These are phyloP conservation scores for Zophobas atratus DNA, from an alignment of 1,140 invertebrate species.

Conservation along the genomic window DNA sequence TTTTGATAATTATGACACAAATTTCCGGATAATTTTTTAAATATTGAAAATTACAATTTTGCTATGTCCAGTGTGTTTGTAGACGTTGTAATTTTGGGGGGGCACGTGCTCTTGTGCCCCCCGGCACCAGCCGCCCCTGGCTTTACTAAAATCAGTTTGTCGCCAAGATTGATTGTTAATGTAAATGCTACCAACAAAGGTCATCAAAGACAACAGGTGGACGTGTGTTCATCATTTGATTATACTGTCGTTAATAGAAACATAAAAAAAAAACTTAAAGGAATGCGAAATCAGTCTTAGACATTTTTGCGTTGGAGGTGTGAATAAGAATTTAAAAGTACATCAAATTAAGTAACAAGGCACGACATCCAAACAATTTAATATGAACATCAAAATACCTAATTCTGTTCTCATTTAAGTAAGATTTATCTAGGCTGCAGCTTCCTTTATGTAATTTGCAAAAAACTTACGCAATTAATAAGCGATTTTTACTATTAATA, in stretches of 20 bases:
- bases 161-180: constrained; percentile 13
- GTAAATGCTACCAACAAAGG: constrained; percentile 25
- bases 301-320: not conserved
- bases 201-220: constrained; percentile 30
- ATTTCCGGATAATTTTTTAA: no score
- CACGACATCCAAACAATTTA: not conserved
- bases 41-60: no score
- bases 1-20: no score
- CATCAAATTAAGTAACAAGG: no score
- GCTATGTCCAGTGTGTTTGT: no score
- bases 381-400: not conserved
- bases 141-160: no score
- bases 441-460: not conserved
- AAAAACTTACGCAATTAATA: constrained; percentile 9
- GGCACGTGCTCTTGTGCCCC: no score
- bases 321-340: not conserved
- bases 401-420: no score
- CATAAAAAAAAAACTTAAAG: no score
- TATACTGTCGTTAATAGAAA: constrained; percentile 1
- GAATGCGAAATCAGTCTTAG: not conserved
- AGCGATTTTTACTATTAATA: not conserved
- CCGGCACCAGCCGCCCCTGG: no score
- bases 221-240: constrained; percentile 23
- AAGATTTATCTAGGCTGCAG: not conserved
- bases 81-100: no score